Evolutionary conservation across 2,888 invertebrate species (phyloP).

Genomic region (Merodon equestris): DNA sequence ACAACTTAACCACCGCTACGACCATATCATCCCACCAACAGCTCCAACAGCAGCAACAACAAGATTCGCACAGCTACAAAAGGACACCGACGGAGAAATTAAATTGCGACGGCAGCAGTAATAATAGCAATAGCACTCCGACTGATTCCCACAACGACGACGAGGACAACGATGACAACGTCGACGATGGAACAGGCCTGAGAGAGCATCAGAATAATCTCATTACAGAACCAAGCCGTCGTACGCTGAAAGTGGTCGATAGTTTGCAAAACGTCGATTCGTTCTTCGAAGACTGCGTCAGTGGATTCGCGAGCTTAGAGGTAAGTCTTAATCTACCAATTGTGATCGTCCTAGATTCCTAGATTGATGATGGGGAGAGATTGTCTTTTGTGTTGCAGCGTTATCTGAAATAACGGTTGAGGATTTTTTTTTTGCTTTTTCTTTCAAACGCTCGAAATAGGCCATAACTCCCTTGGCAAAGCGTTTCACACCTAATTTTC

Average conservation of each 20-base stretch:
- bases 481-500: too few relatives aligned
- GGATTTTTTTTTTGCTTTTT: too few relatives aligned
- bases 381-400: too few relatives aligned
- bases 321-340: too few relatives aligned
- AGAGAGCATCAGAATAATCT: slow-evolving; percentile 57
- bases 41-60: slow-evolving; percentile 10
- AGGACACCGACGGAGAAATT: slow-evolving; percentile 43
- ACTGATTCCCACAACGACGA: too few relatives aligned
- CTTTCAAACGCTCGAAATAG: too few relatives aligned
- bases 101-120: slow-evolving; percentile 23
- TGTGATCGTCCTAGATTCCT: too few relatives aligned
- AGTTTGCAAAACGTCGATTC: slow-evolving; percentile 56
- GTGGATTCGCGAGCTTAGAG: slow-evolving; percentile 62
- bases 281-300: slow-evolving; percentile 64
- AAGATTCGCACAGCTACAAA: slow-evolving; percentile 51
- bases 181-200: slow-evolving; percentile 30
- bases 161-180: slow-evolving; percentile 26
- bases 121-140: too few relatives aligned
- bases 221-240: slow-evolving; percentile 35
- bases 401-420: too few relatives aligned
- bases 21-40: slow-evolving; percentile 56
- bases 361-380: too few relatives aligned
- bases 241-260: slow-evolving; percentile 38
- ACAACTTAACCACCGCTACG: slow-evolving; percentile 19
- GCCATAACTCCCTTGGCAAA: too few relatives aligned